Conservation (phyloP, 2,888 invertebrate species). For the Nomada lathburiana region DNA sequence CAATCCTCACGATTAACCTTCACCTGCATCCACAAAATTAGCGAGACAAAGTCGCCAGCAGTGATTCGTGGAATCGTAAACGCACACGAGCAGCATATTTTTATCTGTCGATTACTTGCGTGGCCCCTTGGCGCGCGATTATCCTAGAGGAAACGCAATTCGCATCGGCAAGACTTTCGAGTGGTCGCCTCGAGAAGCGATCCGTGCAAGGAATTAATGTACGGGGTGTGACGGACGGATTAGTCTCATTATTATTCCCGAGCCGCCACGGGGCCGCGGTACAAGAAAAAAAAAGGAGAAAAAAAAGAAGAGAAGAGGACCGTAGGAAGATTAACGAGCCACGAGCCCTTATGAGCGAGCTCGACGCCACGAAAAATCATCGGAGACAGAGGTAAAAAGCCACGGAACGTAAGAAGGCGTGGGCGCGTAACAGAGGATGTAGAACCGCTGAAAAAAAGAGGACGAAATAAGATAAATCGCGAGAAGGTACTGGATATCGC, state of each 20-base stretch:
- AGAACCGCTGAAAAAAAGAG: slow-evolving; percentile 9
- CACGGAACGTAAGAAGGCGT: slow-evolving; percentile 29
- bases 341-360: slow-evolving; percentile 62
- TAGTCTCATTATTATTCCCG: slow-evolving; percentile 76
- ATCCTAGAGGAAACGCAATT: slow-evolving; percentile 41
- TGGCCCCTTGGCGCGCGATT: slow-evolving; percentile 4
- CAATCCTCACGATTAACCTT: too few species aligned
- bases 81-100: background rate
- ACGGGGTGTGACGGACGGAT: slow-evolving; percentile 74
- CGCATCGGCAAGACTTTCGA: slow-evolving; percentile 54
- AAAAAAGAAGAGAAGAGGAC: background rate
- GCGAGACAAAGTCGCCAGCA: too few species aligned
- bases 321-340: slow-evolving; percentile 66
- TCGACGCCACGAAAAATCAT: slow-evolving; percentile 66
- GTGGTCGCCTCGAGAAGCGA: slow-evolving; percentile 47
- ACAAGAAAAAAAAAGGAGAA: background rate
- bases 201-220: slow-evolving; percentile 67
- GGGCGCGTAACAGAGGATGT: background rate
- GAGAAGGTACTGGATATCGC: slow-evolving; percentile 77
- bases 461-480: slow-evolving; percentile 67
- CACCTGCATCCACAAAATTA: too few species aligned
- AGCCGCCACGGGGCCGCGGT: slow-evolving; percentile 55
- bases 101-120: slow-evolving; percentile 25
- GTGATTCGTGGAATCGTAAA: background rate
- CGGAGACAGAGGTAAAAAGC: slow-evolving; percentile 51